Conservation (phyloP, 2,797 vertebrate species). For the Periophthalmus magnuspinnatus region DNA sequence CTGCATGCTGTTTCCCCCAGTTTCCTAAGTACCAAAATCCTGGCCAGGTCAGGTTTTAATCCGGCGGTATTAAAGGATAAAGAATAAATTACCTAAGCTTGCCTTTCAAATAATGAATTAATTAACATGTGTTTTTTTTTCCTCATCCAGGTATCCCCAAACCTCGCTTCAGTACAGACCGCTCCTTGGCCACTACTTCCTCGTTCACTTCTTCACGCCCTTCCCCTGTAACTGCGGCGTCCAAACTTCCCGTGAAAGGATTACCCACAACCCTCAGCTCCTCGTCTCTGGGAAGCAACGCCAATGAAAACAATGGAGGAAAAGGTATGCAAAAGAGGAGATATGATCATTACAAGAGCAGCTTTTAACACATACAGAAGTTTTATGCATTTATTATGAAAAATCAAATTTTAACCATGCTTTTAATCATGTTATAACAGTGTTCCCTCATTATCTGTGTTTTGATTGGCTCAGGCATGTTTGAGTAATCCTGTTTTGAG, state of each 20-base stretch:
- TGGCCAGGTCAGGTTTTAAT: neutral
- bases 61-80: neutral
- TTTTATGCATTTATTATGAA: no score
- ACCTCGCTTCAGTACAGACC: conserved; percentile 47
- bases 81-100: neutral
- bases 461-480: no score
- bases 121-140: neutral
- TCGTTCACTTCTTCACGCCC: conserved; percentile 32
- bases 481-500: no score
- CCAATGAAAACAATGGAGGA: conserved; percentile 58
- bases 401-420: no score
- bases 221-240: conserved; percentile 37
- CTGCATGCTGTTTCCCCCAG: no score
- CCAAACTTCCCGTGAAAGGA: conserved; percentile 81
- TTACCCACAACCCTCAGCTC: conserved; percentile 71
- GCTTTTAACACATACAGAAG: neutral
- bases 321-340: conserved; percentile 63
- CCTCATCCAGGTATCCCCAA: conserved; percentile 64
- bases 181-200: conserved; percentile 9
- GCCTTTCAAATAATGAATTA: neutral
- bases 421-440: no score
- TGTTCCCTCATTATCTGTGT: no score
- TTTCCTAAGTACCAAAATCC: no score
- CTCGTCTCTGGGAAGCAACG: conserved; percentile 73
- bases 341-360: neutral